Conservation (phyloP, 1,140 invertebrate species). For the Aethina tumida region DNA sequence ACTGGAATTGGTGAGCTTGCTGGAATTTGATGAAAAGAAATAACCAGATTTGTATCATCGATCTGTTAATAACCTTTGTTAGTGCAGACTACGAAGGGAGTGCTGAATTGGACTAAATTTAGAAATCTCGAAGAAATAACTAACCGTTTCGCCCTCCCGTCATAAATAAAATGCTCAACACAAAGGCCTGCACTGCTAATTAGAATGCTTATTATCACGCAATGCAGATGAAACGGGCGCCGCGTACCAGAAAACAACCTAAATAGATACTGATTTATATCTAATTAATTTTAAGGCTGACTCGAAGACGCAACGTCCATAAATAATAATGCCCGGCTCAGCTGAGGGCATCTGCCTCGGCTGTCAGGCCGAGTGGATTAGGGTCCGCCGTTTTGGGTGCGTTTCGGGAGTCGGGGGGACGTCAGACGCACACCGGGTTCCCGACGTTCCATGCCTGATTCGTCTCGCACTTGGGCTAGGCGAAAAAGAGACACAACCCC, state of each 20-base stretch:
- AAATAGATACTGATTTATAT: constrained; percentile 13
- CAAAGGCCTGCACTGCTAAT: too few species aligned
- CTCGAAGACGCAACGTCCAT: constrained; percentile 8
- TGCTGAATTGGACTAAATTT: too few species aligned
- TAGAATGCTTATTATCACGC: too few species aligned
- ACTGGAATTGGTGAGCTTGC: too few species aligned
- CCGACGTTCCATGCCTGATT: constrained; percentile 27
- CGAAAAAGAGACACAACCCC: constrained; percentile 29
- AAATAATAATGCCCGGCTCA: constrained; percentile 22
- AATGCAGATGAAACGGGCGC: not conserved
- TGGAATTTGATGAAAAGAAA: too few species aligned
- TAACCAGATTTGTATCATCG: too few species aligned
- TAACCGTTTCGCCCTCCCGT: too few species aligned
- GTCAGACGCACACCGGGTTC: constrained; percentile 23
- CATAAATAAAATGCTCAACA: too few species aligned
- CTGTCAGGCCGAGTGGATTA: constrained; percentile 33
- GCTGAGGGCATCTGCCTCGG: constrained; percentile 30
- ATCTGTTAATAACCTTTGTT: too few species aligned
- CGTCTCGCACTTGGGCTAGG: constrained; percentile 29
- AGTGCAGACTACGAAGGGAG: too few species aligned
- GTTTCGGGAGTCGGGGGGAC: constrained; percentile 17
- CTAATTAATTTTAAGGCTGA: constrained; percentile 7
- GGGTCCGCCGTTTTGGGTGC: constrained; percentile 28
- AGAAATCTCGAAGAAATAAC: too few species aligned
- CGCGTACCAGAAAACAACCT: constrained; percentile 4